These are phyloP conservation scores for Balearica regulorum DNA, from an alignment of 2,797 vertebrate species.

Conservation along the genomic window DNA sequence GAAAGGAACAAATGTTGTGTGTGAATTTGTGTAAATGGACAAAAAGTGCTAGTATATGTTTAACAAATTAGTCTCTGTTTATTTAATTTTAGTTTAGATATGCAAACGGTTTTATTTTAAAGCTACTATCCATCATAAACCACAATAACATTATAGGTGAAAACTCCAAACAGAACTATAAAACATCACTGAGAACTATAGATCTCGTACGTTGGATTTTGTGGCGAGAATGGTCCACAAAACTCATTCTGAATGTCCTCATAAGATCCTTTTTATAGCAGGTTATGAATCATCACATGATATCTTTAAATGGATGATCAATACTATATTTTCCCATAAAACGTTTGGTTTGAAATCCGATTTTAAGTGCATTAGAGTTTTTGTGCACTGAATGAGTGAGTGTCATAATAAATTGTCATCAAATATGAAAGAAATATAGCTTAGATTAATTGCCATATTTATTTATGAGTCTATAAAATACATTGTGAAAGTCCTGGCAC, in stretches of 20 bases:
- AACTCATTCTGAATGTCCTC: slow-evolving; percentile 62
- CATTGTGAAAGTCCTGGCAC: slow-evolving; percentile 76
- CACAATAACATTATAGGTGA: background rate
- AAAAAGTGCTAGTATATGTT: background rate
- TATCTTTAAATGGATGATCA: slow-evolving; percentile 83
- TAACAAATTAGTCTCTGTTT: background rate
- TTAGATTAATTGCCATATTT: slow-evolving; percentile 78
- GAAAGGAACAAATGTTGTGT: background rate
- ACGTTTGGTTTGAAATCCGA: slow-evolving; percentile 81
- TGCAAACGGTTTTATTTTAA: background rate
- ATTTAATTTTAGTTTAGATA: background rate
- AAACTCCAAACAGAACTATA: background rate
- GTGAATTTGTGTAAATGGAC: background rate
- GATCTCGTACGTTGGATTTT: background rate
- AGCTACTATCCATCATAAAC: background rate
- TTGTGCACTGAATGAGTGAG: slow-evolving; percentile 71
- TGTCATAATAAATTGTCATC: slow-evolving; percentile 78
- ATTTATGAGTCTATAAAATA: slow-evolving; percentile 84
- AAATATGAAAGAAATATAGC: slow-evolving; percentile 79
- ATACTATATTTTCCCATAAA: slow-evolving; percentile 84
- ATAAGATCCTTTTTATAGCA: slow-evolving; percentile 71
- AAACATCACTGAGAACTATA: background rate
- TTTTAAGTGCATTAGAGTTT: slow-evolving; percentile 84
- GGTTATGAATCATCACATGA: slow-evolving; percentile 76
- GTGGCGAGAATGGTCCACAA: slow-evolving; percentile 28